These are phyloP conservation scores for Subanguina moxae DNA, from an alignment of 1,140 invertebrate genomes.

Conservation along the genomic window DNA sequence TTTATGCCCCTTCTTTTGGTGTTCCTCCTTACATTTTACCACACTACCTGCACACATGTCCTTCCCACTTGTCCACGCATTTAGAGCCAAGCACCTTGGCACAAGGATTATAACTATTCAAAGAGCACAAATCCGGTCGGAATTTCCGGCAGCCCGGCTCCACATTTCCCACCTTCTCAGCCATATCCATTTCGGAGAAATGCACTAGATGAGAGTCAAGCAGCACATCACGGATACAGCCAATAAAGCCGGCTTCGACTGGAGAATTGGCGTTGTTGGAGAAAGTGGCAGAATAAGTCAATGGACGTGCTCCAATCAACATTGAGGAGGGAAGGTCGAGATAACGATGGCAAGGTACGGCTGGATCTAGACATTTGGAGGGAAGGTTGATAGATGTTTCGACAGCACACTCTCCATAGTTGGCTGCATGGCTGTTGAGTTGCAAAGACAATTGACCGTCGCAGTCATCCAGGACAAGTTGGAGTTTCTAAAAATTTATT, in stretches of 20 bases:
- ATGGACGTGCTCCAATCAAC: constrained; percentile 77
- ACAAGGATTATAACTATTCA: constrained; percentile 4
- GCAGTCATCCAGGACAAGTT: constrained; percentile 81
- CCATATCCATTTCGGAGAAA: constrained; percentile 46
- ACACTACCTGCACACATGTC: constrained; percentile 42
- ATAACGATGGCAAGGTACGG: constrained; percentile 88
- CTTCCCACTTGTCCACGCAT: constrained; percentile 49
- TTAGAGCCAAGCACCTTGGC: constrained; percentile 21
- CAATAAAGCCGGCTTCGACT: constrained; percentile 32
- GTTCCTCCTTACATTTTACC: too few species aligned
- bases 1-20: too few species aligned
- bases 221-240: constrained; percentile 50
- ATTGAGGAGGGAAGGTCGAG: constrained; percentile 89
- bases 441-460: constrained; percentile 73
- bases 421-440: constrained; percentile 13
- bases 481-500: constrained; percentile 69
- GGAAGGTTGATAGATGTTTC: constrained; percentile 66
- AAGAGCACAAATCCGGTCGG: constrained; percentile 37
- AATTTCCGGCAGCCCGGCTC: constrained; percentile 43
- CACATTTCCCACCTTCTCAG: constrained; percentile 51
- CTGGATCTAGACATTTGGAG: constrained; percentile 68
- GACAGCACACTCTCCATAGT: constrained; percentile 73
- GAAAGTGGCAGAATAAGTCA: not conserved
- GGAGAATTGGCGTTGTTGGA: not conserved
- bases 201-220: constrained; percentile 46